Base-by-base conservation (phyloP, 2,888 invertebrate genomes). In the Scaptomyza reducta region DNA sequence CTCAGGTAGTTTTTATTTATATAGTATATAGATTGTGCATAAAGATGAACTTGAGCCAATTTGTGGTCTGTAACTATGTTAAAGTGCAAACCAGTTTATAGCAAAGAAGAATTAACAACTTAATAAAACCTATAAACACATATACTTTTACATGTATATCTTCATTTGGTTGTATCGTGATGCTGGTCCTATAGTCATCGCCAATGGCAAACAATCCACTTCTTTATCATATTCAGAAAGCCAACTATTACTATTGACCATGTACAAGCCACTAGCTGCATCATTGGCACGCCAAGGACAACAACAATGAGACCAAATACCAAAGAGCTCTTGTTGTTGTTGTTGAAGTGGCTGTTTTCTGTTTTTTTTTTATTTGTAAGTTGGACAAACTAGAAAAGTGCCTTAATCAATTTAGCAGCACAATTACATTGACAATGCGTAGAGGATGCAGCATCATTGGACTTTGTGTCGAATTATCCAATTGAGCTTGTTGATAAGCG, bases 1-100 rank as follows among this genome's bases (percentile, higher is more conserved):
- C 60, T 41, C 44, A 57, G 57, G 25, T 27, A 46, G 46, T 40
- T 27, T 53, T 14, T 33, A 33, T 14, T 40, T 59, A 4, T 53
- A 42, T 10, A 16, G 22, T 27, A 53, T 64, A 74, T 68, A 67
- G 72, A 81, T 75, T 78, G 85, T 81, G 85, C 80, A 78, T 84
- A 81, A 75, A 70, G 84, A 73, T 87, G 82, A 82, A 86, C 82
- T 82, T 86, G 87, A 82, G 80, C 87, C 71, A 82, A 86, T 82
- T 82, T 73, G 44, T 56, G 67, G 74, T 72, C 70, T 69, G 72
- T 67, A 66, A 67, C 85, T 66, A 74, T 83, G 77, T 74, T 79
- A 86, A 83, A 73, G 57, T 74, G 73, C 79, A 85, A 82, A 82
- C 87, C 82, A 61, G 82, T 82, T 87, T 77, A 73, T 69, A 83